Base-by-base conservation (phyloP, 2,888 invertebrate genomes). In the Toxonevra muliebris region DNA sequence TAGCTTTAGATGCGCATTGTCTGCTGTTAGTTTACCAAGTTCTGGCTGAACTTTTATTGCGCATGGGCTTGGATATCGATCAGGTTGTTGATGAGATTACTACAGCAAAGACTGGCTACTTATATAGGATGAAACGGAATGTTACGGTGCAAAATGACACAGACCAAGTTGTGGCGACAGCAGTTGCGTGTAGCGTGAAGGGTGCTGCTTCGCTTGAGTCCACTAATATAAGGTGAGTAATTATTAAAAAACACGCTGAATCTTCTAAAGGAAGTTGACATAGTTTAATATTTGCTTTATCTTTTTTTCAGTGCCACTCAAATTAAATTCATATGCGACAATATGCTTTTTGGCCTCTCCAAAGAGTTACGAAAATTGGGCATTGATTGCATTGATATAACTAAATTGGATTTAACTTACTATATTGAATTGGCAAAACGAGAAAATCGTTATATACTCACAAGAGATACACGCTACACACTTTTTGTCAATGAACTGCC, bases 1-100 rank as follows among this genome's bases (percentile, higher is more conserved):
- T 76, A 89, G 95, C 96, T 43, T 85, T 95, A 63, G 97, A 97
- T 87, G 95, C 96, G 0, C 92, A 90, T 86, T 95, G 96, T 76
- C 87, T 97, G 67, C 82, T 97, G 74, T 90, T 94, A 86, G 88
- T 96, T 48, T 95, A 93, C 85, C 87, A 90, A 64, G 88, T 88
- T 57, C 83, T 96, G 20, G 71, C 72, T 3, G 76, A 76, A 57
- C 75, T 74, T 3, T 76, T 83, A 10, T 17, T 76, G 30, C 62
- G 88, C 15, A 74, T 80, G 42, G 82, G 79, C 40, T 71, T 73
- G 65, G 75, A 79, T 15, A 76, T 84, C 50, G 79, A 83, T 54
- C 58, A 68, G 19, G 54, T 76, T 0, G 71, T 75, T 0, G 74
- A 76, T 52, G 76, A 76, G 65, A 69, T 76, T 19, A 76, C 76